phyloP scores from a whole-genome alignment of 2,113 vertebrate genomes.

The Ramphastos sulfuratus region DNA sequence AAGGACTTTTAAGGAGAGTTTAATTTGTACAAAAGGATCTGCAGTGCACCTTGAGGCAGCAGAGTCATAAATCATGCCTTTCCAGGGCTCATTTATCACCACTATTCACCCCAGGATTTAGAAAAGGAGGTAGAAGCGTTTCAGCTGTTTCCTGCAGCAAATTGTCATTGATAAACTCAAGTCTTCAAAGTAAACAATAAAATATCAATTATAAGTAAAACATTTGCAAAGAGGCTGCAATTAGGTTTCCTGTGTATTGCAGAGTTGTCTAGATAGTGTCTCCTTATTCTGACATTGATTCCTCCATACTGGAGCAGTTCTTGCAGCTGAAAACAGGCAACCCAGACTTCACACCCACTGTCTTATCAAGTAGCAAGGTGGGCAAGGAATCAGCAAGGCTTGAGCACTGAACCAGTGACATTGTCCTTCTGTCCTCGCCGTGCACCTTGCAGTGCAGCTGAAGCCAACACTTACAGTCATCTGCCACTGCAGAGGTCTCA shows the following conservation, averaged over 20 bases:
- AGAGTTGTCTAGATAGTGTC: not conserved
- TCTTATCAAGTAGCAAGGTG: not conserved
- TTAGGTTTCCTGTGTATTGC: not conserved
- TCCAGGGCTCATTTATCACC: conserved; percentile 62
- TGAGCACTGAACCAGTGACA: rapidly evolving
- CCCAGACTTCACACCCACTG: not conserved
- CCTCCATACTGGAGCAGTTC: not conserved
- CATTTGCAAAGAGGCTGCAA: not conserved
- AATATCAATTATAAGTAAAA: conserved; percentile 28
- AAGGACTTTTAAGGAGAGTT: conserved; percentile 46
- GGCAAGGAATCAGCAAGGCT: not conserved
- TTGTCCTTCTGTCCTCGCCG: not conserved
- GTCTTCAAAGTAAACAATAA: conserved; percentile 52
- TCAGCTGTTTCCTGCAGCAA: conserved; percentile 17
- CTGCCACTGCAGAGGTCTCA: not conserved
- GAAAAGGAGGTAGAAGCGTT: conserved; percentile 5
- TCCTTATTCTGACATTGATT: not conserved
- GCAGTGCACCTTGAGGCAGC: conserved; percentile 38
- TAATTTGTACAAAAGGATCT: conserved; percentile 56
- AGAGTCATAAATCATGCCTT: conserved; percentile 57
- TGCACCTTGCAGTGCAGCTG: rapidly evolving
- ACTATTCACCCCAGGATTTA: not conserved
- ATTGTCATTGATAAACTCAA: conserved; percentile 43
- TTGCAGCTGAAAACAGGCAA: not conserved
- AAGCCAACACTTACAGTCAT: not conserved